phyloP scores from a whole-genome alignment of 2,888 invertebrate species.

The Drosophila neutralis region DNA sequence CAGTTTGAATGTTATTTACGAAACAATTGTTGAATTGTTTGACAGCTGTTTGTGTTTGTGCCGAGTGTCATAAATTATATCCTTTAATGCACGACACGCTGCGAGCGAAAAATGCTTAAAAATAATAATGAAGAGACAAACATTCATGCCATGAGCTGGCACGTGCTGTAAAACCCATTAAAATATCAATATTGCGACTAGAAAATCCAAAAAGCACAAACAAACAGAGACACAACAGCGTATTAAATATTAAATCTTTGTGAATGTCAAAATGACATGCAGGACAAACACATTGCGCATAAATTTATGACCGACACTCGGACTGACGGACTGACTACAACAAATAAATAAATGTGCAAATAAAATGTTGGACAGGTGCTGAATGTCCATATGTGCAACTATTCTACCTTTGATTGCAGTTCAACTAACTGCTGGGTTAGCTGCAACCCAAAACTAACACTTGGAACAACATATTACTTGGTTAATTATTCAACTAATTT shows the following conservation, averaged over 20 bases:
- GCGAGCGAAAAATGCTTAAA: conserved; percentile 39
- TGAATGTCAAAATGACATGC: conserved; percentile 72
- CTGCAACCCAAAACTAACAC: neutral
- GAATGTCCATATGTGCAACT: neutral
- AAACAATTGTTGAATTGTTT: conserved; percentile 24
- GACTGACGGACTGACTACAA: conserved; percentile 6
- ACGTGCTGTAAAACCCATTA: conserved; percentile 77
- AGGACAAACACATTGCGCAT: conserved; percentile 70
- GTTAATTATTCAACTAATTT: neutral
- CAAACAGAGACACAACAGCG: conserved; percentile 22
- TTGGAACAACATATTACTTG: neutral
- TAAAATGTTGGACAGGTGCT: conserved; percentile 20
- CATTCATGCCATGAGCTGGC: conserved; percentile 54
- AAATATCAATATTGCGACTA: conserved; percentile 57
- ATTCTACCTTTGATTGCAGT: conserved; percentile 11
- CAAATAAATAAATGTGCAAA: conserved; percentile 51
- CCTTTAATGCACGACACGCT: conserved; percentile 30
- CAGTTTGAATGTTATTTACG: conserved; percentile 6
- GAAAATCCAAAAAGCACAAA: conserved; percentile 34
- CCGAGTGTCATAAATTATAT: conserved; percentile 54
- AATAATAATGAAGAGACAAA: conserved; percentile 58
- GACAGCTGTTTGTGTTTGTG: conserved; percentile 58
- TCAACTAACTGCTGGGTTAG: conserved; percentile 5
- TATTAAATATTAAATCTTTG: conserved; percentile 73
- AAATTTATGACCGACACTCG: conserved; percentile 63